Evolutionary conservation across 2,797 vertebrate genomes (phyloP), one percentile per base, ranked within the genome.

Genomic region (Peromyscus nudipes): DNA sequence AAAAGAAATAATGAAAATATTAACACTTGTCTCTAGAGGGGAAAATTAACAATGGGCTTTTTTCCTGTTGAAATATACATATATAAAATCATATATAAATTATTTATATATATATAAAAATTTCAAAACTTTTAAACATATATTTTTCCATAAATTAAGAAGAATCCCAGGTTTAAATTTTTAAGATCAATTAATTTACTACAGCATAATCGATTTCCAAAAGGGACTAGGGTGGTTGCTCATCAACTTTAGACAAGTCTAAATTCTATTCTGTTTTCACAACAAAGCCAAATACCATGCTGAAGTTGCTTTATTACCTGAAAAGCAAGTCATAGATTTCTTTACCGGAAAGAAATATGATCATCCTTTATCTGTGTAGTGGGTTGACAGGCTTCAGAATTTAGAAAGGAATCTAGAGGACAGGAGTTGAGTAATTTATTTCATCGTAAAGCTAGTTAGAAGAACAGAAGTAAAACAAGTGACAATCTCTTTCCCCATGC

Each of bases 341-440:
- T 91, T 92, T 94, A 93, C 65, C 85, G 69, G n/a, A 92, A 16
- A 49, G 92, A 89, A 81, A 86, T 89, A 64, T 73, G 76, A 86
- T 49, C 57, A 75, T 43, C 75, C 79, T 93, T 94, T 88, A 83
- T 62, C 90, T 92, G 75, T 77, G 29, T 49, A 75, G 60, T 90
- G 65, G 60, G 16, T 43, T 79, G 49, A 77, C 37, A 75, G 89
- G 40, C 76, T 93, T 86, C 91, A 96, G 75, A 96, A 92, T 95
- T 84, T 94, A 91, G 71, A 79, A 67, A 79, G n/a, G 43, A 82
- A 31, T 43, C 88, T 82, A 9, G 60, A 80, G 65, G 80, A 90
- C 60, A 77, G 83, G 83, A 93, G 55, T 77, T 65, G 94, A 88
- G 57, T 7, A 40, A 46, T 46, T 84, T 81, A 79, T 69, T 77